These are phyloP conservation scores for Bubalus kerabau DNA, from an alignment of 2,113 vertebrate genomes.

Conservation along the genomic window DNA sequence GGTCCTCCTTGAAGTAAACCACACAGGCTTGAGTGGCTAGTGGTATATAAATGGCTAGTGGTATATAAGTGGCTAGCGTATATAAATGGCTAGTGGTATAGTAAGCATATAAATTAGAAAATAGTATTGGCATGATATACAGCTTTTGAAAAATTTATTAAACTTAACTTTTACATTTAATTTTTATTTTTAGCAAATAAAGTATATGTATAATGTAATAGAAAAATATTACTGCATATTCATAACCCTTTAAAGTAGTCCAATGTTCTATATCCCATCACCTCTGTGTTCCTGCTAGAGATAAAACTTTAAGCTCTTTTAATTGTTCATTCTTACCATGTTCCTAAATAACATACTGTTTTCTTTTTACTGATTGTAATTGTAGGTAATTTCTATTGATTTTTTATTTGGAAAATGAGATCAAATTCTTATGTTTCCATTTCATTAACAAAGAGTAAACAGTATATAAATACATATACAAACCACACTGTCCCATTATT, in stretches of 20 bases:
- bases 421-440: background rate
- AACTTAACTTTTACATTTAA: background rate
- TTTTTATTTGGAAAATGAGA: background rate
- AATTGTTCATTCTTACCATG: background rate
- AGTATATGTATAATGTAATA: background rate
- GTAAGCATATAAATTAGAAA: background rate
- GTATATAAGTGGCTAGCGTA: background rate
- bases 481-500: background rate
- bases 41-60: background rate
- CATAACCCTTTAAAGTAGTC: background rate
- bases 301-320: background rate
- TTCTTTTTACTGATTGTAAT: background rate
- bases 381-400: background rate
- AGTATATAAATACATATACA: background rate
- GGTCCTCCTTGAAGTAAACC: background rate
- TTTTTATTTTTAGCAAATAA: constrained; percentile 10
- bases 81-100: background rate
- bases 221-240: background rate
- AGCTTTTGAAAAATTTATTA: background rate
- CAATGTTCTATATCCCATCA: background rate
- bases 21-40: background rate
- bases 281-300: background rate
- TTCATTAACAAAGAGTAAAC: background rate
- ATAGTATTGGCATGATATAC: background rate
- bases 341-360: background rate